phyloP scores from a whole-genome alignment of 92 coral and sea anemone species.

The Siderastrea radians region DNA sequence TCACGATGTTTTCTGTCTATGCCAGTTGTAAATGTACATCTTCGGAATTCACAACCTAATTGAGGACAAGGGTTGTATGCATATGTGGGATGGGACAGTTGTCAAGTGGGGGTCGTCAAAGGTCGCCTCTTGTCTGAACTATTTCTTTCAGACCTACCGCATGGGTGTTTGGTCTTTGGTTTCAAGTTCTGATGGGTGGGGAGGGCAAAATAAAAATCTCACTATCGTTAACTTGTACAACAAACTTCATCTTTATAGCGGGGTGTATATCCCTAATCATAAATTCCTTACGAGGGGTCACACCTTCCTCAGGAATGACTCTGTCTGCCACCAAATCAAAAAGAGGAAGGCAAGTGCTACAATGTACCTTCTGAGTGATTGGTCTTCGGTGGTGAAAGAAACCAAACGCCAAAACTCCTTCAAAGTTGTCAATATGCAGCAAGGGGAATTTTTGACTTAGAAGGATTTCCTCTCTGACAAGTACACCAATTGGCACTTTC shows the following conservation, averaged over 20 bases:
- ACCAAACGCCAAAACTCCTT: constrained; percentile 23
- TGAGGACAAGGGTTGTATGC: constrained; percentile 41
- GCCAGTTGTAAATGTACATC: constrained; percentile 43
- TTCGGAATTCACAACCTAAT: constrained; percentile 50
- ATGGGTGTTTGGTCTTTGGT: constrained; percentile 18
- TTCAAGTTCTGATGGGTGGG: constrained; percentile 23
- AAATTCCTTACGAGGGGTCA: constrained; percentile 35
- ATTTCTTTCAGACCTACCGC: constrained; percentile 25
- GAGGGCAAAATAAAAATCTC: constrained; percentile 35
- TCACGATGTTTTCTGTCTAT: constrained; percentile 4
- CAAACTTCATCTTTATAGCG: constrained; percentile 13
- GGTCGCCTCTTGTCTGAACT: constrained; percentile 41
- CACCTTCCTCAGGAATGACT: constrained; percentile 36
- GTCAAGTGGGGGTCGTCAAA: constrained; percentile 42
- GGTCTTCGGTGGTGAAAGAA: constrained; percentile 40
- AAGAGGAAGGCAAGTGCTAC: constrained; percentile 19
- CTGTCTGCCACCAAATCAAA: constrained; percentile 34
- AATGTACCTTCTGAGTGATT: constrained; percentile 28
- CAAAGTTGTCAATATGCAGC: neutral
- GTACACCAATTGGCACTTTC: constrained; percentile 7
- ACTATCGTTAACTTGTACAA: constrained; percentile 20
- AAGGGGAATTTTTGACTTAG: neutral
- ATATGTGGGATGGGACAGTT: constrained; percentile 41
- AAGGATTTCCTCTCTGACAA: neutral
- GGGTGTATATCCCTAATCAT: constrained; percentile 30